A percentile compares a stretch with the other conserved stretches of the same genome.
Evolutionary conservation across 2,888 invertebrate species (phyloP).

Genomic region (Steinernema scapterisci): DNA sequence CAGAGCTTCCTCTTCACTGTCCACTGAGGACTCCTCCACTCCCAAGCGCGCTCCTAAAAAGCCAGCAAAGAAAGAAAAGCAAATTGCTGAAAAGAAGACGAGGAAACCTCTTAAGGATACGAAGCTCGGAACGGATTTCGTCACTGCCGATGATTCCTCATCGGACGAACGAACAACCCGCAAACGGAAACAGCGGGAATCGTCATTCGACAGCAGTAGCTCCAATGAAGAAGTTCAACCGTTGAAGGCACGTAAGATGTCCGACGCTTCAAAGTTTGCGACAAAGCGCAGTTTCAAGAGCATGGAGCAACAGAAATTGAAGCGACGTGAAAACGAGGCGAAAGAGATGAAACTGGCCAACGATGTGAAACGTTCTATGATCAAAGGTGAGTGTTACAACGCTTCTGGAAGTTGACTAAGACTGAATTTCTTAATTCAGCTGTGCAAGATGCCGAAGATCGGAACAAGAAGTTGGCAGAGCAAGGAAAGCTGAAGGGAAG

Average conservation of each 20-base stretch:
- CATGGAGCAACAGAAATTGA: neutral
- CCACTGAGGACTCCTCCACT: neutral
- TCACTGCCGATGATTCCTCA: conserved; percentile 12
- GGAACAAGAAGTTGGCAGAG: neutral
- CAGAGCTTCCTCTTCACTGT: neutral
- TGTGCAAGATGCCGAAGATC: neutral
- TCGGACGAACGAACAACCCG: neutral
- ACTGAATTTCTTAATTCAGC: neutral
- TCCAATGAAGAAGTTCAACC: neutral
- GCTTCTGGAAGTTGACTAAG: neutral
- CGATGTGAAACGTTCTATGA: neutral
- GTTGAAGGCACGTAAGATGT: neutral
- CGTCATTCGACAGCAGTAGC: neutral
- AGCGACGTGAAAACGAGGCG: neutral
- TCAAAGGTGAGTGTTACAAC: neutral
- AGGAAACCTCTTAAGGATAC: neutral
- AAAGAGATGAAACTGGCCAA: neutral
- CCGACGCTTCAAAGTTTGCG: neutral
- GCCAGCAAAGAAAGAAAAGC: neutral
- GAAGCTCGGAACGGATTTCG: neutral
- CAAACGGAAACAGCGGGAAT: neutral
- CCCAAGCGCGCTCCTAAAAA: neutral
- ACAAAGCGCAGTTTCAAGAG: neutral
- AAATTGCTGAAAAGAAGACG: neutral
- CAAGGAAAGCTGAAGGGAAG: neutral